Base-by-base conservation (phyloP, 2,113 vertebrate genomes). In the Sphyrna mokarran region DNA sequence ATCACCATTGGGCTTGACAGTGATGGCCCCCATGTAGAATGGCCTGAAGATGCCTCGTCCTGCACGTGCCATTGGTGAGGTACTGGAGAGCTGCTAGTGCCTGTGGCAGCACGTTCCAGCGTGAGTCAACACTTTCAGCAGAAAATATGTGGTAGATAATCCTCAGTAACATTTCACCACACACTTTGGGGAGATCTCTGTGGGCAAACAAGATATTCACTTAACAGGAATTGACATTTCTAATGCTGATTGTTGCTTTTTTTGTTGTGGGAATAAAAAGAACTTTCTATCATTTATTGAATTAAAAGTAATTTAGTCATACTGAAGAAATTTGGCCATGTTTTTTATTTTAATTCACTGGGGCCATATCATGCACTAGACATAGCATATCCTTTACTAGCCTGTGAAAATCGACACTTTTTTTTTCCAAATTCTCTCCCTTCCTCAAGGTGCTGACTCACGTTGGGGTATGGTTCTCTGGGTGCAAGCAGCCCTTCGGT, bases 201-300 rank as follows among this genome's bases (percentile, higher is more conserved):
- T 95, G 68, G 69, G 40, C 14, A 95, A 72, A 3, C 94, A 43
- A 54, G 69, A 72, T 95, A 72, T 95, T 95, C 94, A 95, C 69
- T 95, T 95, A 95, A 95, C 94, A 95, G 94, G 94, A 95, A 95
- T 95, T 95, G 94, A 95, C 94, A 72, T 94, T 93, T 68, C 93
- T 95, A 72, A 95, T 72, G 94, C 23, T 72, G 11, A 72, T 48
- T 69, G 66, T 94, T 70, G 91, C 66, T 94, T 40, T 48, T 69
- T 43, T 94, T 68, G 16, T 68, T 95, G 37, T 95, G 43, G 37
- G 63, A 33, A 89, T 20, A 68, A 43, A 29, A 76, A 72, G 72
- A 48, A 22, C 54, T 95, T 76, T 95, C 69, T 72, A 13, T 33
- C 4, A 70, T 72, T 95, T 48, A 54, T 14, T 95, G 23, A 76